Conservation (phyloP, 2,113 vertebrate species). For the Thunnus thynnus region DNA sequence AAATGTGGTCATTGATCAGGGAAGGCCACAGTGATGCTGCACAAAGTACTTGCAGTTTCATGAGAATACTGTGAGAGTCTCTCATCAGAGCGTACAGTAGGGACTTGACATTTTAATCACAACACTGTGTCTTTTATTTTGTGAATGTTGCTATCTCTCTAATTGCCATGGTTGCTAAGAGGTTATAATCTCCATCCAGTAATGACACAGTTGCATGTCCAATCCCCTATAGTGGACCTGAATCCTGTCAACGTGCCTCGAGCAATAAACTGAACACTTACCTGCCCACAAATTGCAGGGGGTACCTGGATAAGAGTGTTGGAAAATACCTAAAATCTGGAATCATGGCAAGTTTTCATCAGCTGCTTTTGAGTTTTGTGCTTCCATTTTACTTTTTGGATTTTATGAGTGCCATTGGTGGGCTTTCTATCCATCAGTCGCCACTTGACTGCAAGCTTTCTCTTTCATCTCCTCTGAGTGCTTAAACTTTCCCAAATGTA, state of each 20-base stretch:
- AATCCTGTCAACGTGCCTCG: constrained; percentile 17
- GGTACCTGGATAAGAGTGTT: constrained; percentile 11
- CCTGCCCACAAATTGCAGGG: constrained; percentile 3
- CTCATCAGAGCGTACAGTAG: neutral
- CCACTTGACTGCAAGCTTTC: constrained; percentile 44
- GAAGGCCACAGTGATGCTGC: neutral
- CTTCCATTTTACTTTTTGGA: constrained; percentile 47
- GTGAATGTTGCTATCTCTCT: constrained; percentile 12
- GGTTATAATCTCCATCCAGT: neutral
- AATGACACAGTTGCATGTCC: constrained; percentile 15
- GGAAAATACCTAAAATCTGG: constrained; percentile 35
- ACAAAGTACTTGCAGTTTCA: constrained; percentile 2
- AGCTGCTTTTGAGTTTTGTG: constrained; percentile 31
- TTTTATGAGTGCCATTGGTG: constrained; percentile 18
- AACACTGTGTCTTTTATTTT: constrained; percentile 13
- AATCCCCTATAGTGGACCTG: constrained; percentile 10
- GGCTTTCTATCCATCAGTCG: constrained; percentile 26
- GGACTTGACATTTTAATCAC: constrained; percentile 28
- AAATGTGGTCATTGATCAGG: neutral
- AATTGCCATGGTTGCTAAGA: neutral
- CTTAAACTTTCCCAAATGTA: constrained; percentile 6
- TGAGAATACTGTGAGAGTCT: neutral
- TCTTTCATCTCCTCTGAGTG: constrained; percentile 40
- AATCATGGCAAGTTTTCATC: constrained; percentile 18
- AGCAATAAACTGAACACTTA: constrained; percentile 26